Conservation (phyloP, 2,888 invertebrate genomes). For the Linnaemya tessellans region DNA sequence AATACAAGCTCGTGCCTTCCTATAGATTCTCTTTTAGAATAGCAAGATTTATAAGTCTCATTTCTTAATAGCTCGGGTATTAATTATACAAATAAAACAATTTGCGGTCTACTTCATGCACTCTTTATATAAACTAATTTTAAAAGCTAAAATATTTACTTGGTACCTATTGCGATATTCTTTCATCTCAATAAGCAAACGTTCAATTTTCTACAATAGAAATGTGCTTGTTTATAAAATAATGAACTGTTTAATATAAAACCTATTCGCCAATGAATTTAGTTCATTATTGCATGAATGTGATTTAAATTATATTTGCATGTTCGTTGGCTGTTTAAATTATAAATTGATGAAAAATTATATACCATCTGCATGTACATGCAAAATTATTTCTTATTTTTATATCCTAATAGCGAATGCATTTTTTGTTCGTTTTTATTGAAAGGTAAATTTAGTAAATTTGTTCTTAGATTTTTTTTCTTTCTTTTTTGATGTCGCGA, state of each 20-base stretch:
- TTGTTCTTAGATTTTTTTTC: background rate
- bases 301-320: constrained; percentile 63
- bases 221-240: constrained; percentile 21
- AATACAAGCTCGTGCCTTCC: background rate
- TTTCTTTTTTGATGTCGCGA: constrained; percentile 45
- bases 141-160: background rate
- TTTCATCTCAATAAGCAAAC: background rate
- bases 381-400: background rate
- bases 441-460: background rate
- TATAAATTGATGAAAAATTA: constrained; percentile 59
- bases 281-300: constrained; percentile 37
- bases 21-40: background rate
- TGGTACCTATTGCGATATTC: background rate
- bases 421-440: background rate
- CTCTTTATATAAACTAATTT: background rate
- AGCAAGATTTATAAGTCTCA: background rate
- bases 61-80: background rate
- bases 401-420: background rate
- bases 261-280: constrained; percentile 37
- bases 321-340: constrained; percentile 54
- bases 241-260: constrained; percentile 23
- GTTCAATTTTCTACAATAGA: background rate
- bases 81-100: background rate
- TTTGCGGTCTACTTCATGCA: background rate
- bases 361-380: constrained; percentile 32